Evolutionary conservation across 1,140 invertebrate species (phyloP).

Genomic region (Lepidostoma basale): DNA sequence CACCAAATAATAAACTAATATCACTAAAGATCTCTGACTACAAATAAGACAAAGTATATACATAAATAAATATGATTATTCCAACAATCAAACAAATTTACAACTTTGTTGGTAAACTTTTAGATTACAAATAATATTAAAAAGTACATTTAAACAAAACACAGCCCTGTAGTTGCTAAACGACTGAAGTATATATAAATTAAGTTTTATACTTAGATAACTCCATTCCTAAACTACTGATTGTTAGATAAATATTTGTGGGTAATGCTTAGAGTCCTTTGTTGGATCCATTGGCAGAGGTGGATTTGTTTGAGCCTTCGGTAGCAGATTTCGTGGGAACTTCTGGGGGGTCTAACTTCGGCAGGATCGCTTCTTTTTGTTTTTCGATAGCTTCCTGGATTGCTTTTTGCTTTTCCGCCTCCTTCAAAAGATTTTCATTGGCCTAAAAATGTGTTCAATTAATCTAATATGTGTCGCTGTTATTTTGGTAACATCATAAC

Average conservation of each 20-base stretch:
- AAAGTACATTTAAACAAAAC: conserved; percentile 21
- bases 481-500: too few relatives aligned
- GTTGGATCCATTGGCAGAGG: conserved; percentile 11
- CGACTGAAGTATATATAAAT: not conserved
- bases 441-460: conserved; percentile 36
- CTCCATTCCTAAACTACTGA: not conserved
- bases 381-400: conserved; percentile 43
- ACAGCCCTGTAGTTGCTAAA: conserved; percentile 16
- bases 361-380: conserved; percentile 41
- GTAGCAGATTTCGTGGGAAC: conserved; percentile 24
- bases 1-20: not conserved
- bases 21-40: too few relatives aligned
- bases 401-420: conserved; percentile 42
- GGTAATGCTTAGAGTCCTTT: conserved; percentile 37
- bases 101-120: not conserved
- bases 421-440: conserved; percentile 44
- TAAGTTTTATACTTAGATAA: conserved; percentile 8
- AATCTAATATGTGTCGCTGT: not conserved
- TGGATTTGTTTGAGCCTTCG: conserved; percentile 19
- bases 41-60: too few relatives aligned
- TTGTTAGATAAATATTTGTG: conserved; percentile 1
- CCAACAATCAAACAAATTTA: too few relatives aligned
- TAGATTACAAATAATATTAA: conserved; percentile 10
- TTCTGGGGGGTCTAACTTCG: conserved; percentile 37
- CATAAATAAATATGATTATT: too few relatives aligned